Evolutionary conservation across 2,797 vertebrate genomes (phyloP), one percentile per base, ranked within the genome.

Genomic region (Vespertilio murinus): DNA sequence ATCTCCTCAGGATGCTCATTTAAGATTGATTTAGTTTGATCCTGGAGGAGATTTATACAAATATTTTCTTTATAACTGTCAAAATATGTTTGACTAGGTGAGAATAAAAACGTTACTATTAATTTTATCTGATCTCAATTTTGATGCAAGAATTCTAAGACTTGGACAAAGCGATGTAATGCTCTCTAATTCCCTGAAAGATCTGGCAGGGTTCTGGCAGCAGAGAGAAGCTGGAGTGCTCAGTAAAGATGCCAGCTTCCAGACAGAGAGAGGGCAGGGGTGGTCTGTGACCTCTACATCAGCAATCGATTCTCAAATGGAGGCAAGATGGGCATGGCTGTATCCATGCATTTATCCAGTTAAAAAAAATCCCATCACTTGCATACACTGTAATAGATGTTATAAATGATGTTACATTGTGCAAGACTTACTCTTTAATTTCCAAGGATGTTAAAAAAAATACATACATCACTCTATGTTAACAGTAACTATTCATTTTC

Each of bases 61-160:
- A 93, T 28, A 91, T 77, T 84, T 74, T 83, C 45, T 59, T 86
- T 33, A 73, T 70, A 88, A 73, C n/a, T 64, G 28, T 64, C 80
- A 94, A 84, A 91, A 52, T 38, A 73, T 56, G 13, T 14, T 77
- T 93, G 17, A 8, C 30, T 40, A 83, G 6, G 4, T 80, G 13
- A 86, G 30, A 87, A 96, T 86, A 59, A 85, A 89, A 85, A 86
- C 40, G 33, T 47, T 74, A 70, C 78, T 45, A 69, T 78, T 84
- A 75, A 84, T 70, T 71, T 74, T 85, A 92, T 86, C 14, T 82
- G 42, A 54, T 17, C 7, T 65, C n/a, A 54, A 8, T 73, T 80
- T 69, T 64, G 52, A 71, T 40, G 9, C 2, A 84, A 35, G 64
- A 82, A 70, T 64, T 42, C 6, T 12, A 35, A 40, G 16, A 64